A percentile compares a stretch with the other conserved stretches of the same genome.
phyloP scores from a whole-genome alignment of 2,113 vertebrate genomes.

The Pycnonotus jocosus region DNA sequence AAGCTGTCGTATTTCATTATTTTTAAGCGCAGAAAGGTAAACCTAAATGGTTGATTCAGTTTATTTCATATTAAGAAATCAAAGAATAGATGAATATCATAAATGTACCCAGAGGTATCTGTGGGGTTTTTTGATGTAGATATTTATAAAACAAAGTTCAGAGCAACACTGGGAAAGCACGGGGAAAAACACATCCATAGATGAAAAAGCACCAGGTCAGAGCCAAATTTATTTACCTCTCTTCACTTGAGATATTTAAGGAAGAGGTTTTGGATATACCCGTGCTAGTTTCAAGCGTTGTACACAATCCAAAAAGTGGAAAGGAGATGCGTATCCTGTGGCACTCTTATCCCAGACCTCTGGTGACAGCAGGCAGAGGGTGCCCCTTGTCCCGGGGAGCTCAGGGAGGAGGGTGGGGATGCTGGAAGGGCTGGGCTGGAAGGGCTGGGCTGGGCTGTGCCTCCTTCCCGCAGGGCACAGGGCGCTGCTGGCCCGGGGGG shows the following conservation, averaged over 20 bases:
- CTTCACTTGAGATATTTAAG: background rate
- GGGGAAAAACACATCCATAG: background rate
- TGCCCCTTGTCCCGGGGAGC: fast-evolving
- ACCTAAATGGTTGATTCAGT: background rate
- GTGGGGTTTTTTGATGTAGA: background rate
- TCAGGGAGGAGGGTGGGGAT: fast-evolving
- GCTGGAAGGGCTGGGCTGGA: too few relatives aligned
- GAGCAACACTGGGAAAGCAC: background rate
- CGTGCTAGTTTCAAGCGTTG: background rate
- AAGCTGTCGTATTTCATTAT: slow-evolving; percentile 15
- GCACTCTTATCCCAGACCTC: fast-evolving
- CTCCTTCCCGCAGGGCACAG: fast-evolving
- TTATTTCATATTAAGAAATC: slow-evolving; percentile 17
- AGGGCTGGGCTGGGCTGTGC: background rate
- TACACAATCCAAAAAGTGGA: too few relatives aligned
- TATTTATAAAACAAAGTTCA: background rate
- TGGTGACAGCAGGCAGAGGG: background rate
- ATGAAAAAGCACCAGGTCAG: background rate
- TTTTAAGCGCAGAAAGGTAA: slow-evolving; percentile 1
- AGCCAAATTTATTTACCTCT: background rate
- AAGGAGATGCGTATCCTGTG: background rate
- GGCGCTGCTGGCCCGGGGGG: background rate
- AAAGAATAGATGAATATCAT: background rate
- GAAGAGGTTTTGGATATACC: background rate
- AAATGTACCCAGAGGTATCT: background rate